A percentile compares a stretch with the other conserved stretches of the same genome.
phyloP scores from a whole-genome alignment of 2,113 vertebrate species.

The Crotophaga sulcirostris region DNA sequence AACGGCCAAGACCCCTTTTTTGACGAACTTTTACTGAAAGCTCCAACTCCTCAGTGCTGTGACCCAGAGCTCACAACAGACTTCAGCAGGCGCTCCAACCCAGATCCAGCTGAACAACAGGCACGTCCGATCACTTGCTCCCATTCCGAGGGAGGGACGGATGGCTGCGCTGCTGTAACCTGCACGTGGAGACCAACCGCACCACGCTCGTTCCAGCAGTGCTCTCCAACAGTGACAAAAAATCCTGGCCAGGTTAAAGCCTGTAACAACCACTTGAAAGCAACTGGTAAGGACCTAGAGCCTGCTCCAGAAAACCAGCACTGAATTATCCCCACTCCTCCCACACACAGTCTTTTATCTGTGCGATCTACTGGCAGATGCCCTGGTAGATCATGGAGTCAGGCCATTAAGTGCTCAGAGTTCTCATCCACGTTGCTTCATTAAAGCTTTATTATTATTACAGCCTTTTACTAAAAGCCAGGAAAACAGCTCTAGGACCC shows the following conservation, averaged over 20 bases:
- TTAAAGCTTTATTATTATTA: background rate
- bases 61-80: background rate
- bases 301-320: background rate
- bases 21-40: background rate
- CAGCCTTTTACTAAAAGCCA: background rate
- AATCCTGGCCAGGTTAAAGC: background rate
- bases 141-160: accelerated
- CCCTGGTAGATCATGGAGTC: background rate
- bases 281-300: background rate
- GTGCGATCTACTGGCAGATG: background rate
- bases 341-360: background rate
- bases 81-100: accelerated
- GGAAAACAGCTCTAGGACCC: background rate
- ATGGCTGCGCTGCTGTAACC: accelerated
- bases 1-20: accelerated
- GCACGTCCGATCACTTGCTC: accelerated
- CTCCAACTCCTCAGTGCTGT: accelerated
- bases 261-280: no score
- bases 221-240: background rate
- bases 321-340: background rate
- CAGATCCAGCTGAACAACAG: accelerated
- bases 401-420: background rate
- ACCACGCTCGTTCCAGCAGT: accelerated
- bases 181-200: accelerated
- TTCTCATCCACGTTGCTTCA: background rate